Evolutionary conservation across 2,888 invertebrate species (phyloP), one percentile per base, ranked within the genome.

Genomic region (Orthonevra nobilis): DNA sequence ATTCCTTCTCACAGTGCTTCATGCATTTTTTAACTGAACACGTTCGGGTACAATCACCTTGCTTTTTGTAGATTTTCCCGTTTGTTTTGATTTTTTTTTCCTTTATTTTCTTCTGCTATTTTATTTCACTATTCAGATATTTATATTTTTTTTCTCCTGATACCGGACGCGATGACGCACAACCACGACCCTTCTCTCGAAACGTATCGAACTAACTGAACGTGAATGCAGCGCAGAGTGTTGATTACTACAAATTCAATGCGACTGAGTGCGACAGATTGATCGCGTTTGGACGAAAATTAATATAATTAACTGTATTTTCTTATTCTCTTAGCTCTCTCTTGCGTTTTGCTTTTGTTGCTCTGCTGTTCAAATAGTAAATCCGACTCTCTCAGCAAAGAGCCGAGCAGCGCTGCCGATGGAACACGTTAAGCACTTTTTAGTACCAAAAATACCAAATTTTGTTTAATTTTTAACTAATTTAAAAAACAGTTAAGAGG

Each of bases 11-110:
- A 52, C 60, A 60, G 34, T 52, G 38, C 61, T 50, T 52, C 36
- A 50, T 40, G 30, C 34, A 40, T 42, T 61, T 75, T 77, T 70
- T 56, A 64, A 64, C 44, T 44, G 19, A 46, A 64, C 64, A 73
- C 66, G 64, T 66, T 73, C 58, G 66, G 79, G 79, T 73, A 60
- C 79, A 79, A 79, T 79, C 73, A 79, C 79, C 79, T 73, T 73
- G 68, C 54, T 66, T 52, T n/a, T 68, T 68, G 42, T 58, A 72
- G 77, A 77, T 73, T 79, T 60, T 66, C 54, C 61, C 63, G 66
- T 61, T 73, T 79, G 61, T 68, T 79, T 68, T 73, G 66, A 61
- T 73, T 48, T 72, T 40, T 69, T 58, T 50, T 34, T 38, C n/a
- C n/a, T n/a, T n/a, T n/a, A n/a, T 52, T 64, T 40, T 6, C 23